Base-by-base conservation (phyloP, 2,888 invertebrate species). In the Ligdia adustata region DNA sequence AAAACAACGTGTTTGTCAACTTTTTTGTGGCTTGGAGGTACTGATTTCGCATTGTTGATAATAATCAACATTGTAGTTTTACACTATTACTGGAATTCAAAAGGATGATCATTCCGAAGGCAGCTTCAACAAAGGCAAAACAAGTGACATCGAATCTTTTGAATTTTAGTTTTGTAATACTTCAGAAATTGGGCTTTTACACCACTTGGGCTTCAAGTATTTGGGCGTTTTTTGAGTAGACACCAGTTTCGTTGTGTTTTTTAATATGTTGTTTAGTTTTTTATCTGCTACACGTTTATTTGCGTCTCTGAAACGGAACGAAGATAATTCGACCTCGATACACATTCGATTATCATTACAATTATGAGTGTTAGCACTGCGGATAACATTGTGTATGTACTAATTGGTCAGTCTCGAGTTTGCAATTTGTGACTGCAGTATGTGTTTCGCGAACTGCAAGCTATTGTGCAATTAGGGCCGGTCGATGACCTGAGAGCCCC, bases 381-480 rank as follows among this genome's bases (percentile, higher is more conserved):
- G 44, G 41, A 22, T 27, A 20, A 50, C 15, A 31, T 15, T 43
- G 42, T 37, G 18, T 37, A 45, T 46, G 37, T 48, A 44, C 37
- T 65, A 69, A 74, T 67, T 66, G 58, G 58, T 57, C 43, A 52
- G 54, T 47, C 47, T 52, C 58, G 55, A 47, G 61, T 46, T 46
- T 28, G 27, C 27, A 41, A 32, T 66, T 49, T 62, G 59, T 62
- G 69, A 68, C 69, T 64, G 56, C 53, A 57, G 61, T 54, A 63
- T 70, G 65, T 60, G 62, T 55, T 68, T 65, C 55, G 60, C 62
- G 57, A 59, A 55, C 59, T 76, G 69, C 73, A 61, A 65, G 60
- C 69, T 72, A 79, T 81, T 82, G 75, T 78, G 74, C 74, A 82
- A 87, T 82, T 80, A 79, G 74, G 79, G 74, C 68, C 64, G 81